Evolutionary conservation across 2,797 vertebrate genomes (phyloP).

Genomic region (Epinephelus coioides): DNA sequence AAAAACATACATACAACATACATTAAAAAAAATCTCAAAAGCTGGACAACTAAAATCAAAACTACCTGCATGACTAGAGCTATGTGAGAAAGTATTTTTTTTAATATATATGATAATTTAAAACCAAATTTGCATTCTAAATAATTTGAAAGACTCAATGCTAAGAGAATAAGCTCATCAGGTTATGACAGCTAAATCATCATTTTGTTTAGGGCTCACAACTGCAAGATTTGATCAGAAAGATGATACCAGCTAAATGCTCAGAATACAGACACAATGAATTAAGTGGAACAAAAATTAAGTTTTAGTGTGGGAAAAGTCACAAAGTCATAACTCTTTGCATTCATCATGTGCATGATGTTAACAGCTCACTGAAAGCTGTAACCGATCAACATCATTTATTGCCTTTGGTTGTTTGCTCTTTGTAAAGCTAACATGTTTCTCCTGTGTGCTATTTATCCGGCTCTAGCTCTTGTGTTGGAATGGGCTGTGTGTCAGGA

Average conservation of each 20-base stretch:
- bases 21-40: no score
- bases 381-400: fast-evolving
- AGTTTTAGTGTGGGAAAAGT: not conserved
- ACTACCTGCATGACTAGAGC: not conserved
- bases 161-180: not conserved
- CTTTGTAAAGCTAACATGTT: slow-evolving; percentile 17
- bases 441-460: slow-evolving; percentile 42
- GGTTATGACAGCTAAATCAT: not conserved
- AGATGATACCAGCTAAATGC: not conserved
- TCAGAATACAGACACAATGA: not conserved
- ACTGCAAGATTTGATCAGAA: not conserved
- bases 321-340: not conserved
- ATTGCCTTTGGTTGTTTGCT: not conserved
- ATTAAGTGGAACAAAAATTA: not conserved
- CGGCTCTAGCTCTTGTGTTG: slow-evolving; percentile 37
- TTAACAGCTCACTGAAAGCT: not conserved
- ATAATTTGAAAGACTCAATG: not conserved
- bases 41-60: not conserved
- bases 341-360: not conserved
- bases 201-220: not conserved
- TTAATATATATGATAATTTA: not conserved
- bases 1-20: no score
- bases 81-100: not conserved
- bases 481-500: slow-evolving; percentile 46
- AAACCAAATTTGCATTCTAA: not conserved